phyloP scores from a whole-genome alignment of 2,888 invertebrate genomes.

The Crossocerus cetratus region DNA sequence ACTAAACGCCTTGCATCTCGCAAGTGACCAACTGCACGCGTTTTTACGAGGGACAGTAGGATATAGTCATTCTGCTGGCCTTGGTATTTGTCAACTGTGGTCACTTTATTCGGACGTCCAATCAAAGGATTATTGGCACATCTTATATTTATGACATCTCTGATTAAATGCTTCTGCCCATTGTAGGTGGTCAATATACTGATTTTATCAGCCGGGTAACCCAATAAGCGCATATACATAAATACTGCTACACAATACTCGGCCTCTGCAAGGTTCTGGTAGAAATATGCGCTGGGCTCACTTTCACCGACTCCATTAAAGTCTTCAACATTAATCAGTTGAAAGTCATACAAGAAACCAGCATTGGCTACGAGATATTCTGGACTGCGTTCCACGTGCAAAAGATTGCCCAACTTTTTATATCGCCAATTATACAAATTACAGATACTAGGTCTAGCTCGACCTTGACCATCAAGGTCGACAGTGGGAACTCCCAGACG shows the following conservation, averaged over 20 bases:
- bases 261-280: slow-evolving; percentile 94
- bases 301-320: slow-evolving; percentile 98
- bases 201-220: slow-evolving; percentile 97
- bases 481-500: slow-evolving; percentile 97
- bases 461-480: slow-evolving; percentile 97
- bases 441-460: slow-evolving; percentile 94
- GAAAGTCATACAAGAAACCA: slow-evolving; percentile 95
- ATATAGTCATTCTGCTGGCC: slow-evolving; percentile 99
- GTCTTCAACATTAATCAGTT: slow-evolving; percentile 96
- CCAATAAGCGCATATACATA: slow-evolving; percentile 98
- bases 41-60: slow-evolving; percentile 95
- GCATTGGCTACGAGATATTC: slow-evolving; percentile 95
- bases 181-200: slow-evolving; percentile 99
- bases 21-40: slow-evolving; percentile 97
- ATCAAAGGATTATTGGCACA: slow-evolving; percentile 97
- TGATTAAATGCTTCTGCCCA: slow-evolving; percentile 97
- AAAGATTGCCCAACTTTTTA: slow-evolving; percentile 94
- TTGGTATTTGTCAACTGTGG: slow-evolving; percentile 99
- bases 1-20: slow-evolving; percentile 97
- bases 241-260: slow-evolving; percentile 98
- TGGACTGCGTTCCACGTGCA: slow-evolving; percentile 89
- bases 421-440: slow-evolving; percentile 98
- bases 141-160: slow-evolving; percentile 95
- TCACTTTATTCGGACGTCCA: slow-evolving; percentile 93
- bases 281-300: slow-evolving; percentile 98